Base-by-base conservation (phyloP, 2,113 vertebrate species). In the Macquaria australasica region DNA sequence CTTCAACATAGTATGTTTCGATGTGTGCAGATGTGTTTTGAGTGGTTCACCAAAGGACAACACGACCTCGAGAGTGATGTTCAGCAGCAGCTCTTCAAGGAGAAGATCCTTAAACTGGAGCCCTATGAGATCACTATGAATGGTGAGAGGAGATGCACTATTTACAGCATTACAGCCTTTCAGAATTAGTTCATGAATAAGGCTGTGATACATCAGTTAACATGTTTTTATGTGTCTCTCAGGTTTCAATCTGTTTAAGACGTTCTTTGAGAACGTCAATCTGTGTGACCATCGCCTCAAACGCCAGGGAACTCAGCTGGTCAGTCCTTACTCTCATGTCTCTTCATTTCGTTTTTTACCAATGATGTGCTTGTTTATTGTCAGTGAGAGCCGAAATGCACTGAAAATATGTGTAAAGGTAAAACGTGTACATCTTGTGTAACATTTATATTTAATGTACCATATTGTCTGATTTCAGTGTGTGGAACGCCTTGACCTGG, bases 211-310 rank as follows among this genome's bases (percentile, higher is more conserved):
- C 7, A 50, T 25, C 53, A 37, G 48, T 31, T 77, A 53, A 77
- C 45, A 15, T 43, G 23, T 70, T 72, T 43, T 60, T 73, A n/a
- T 83, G 74, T 90, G 73, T 89, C 45, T 73, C 90, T 63, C 92
- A 99, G 98, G 98, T 84, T 99, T 99, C 94, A 97, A 97, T 93
- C 97, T 99, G 81, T 99, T 99, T 93, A 99, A 99, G 93, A 99
- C 98, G n/a, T 99, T 99, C 91, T 99, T 99, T 96, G 98, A 99
- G 95, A 99, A 99, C 82, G 98, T 99, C 84, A 99, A 99, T 92
- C 95, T 99, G 41, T 98, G 97, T 92, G 98, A 99, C 92, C 98
- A 99, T 96, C 97, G 98, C 45, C 94, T 99, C 41, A 99, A 99
- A 93, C 97, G 98, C 48, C 98, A 99, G 94, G 98, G 98, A 87